Base-by-base conservation (phyloP, 1,140 invertebrate species). In the Liolophura sinensis region DNA sequence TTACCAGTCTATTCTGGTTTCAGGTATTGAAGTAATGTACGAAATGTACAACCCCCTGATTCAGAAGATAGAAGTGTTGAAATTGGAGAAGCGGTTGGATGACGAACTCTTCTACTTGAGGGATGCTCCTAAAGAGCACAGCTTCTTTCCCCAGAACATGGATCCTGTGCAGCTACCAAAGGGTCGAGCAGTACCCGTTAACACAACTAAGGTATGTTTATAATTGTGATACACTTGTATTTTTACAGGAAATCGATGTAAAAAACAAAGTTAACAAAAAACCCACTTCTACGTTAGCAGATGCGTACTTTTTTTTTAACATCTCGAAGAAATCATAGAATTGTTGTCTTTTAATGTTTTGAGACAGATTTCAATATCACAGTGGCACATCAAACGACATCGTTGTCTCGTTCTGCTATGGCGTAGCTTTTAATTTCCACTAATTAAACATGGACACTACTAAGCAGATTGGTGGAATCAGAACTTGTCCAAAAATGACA, bases 1-100 rank as follows among this genome's bases (percentile, higher is more conserved):
- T 25, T 9, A 61, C 16, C n/a, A 5, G 15, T 50, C 46, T 58
- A 20, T 51, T 27, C 14, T 76, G 71, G 71, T 73, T 78, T 63
- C 81, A 88, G 95, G 95, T 50, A 86, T 97, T 60, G 91, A 98
- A 89, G 89, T 98, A 9, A 82, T 87, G 60, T 99, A 94, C 86
- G 90, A 97, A 52, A 82, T 99, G 67, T 99, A 99, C 84, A 96
- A 97, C 87, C 97, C 97, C 22, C 91, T 90, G 0, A 90, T 99
- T 69, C 90, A 91, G 69, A 91, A 89, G 72, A 93, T 99, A 55
- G 93, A 98, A 86, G 92, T 96, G 20, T 83, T 95, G 22, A 90
- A 91, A 58, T 85, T 99, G 25, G 97, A 99, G 83, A 98, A 96
- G 82, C 88, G 97, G 52, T 82, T 99, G 20, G 98, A 99, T 85